Evolutionary conservation across 2,888 invertebrate genomes (phyloP), one percentile per base, ranked within the genome.

Genomic region (Diaperis boleti): DNA sequence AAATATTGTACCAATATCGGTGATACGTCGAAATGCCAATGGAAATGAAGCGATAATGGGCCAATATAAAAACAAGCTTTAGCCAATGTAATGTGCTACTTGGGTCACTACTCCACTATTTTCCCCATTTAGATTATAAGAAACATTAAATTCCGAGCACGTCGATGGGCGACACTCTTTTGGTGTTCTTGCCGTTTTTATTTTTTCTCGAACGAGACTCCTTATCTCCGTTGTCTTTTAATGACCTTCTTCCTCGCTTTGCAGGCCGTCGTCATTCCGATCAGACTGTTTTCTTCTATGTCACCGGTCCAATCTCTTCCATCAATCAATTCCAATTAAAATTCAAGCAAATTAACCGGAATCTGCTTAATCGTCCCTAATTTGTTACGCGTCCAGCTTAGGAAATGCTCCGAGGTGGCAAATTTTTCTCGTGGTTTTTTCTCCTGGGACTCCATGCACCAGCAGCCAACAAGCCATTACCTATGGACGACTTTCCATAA

Each of bases 371-470:
- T 73, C 72, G 72, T 69, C 33, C 52, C 68, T 69, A 73, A 75
- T 76, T 76, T 75, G 74, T 76, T 73, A 73, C 64, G 62, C 67
- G 70, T 72, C 72, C 73, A 70, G 72, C 74, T 74, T 74, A 72
- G 72, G 71, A 33, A 33, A 33, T 33, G 33, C 33, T 33, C 65
- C 66, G 65, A 74, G 73, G 74, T 76, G 74, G 74, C 74, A 73
- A 72, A 73, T 72, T 72, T 74, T 73, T 74, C 73, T 67, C 57
- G 35, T 31, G 59, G 55, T 62, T 60, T 64, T 56, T 56, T 56
- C 20, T 13, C 29, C 14, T 10, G 13, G 8, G 35, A 17, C 20
- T 11, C 17, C 22, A 11, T n/a, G n/a, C n/a, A n/a, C n/a, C n/a
- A n/a, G n/a, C n/a, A n/a, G n/a, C n/a, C n/a, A n/a, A n/a, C 29